phyloP scores from a whole-genome alignment of 2,113 vertebrate species.

The Calonectris borealis region DNA sequence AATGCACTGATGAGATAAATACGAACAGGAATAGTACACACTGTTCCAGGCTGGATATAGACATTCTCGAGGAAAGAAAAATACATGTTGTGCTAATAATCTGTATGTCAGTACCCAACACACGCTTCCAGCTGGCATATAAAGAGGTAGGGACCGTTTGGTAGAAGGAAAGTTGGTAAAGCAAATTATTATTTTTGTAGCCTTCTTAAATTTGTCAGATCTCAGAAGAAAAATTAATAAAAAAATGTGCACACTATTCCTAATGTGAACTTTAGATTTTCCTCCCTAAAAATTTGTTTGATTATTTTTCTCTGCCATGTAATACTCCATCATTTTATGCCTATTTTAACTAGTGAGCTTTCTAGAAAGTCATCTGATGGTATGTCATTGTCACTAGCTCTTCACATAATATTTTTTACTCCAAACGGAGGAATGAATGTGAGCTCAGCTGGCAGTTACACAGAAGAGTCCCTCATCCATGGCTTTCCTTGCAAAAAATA shows the following conservation, averaged over 20 bases:
- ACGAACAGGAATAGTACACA: not conserved
- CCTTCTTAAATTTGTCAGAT: not conserved
- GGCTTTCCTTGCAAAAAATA: not conserved
- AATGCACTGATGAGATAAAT: constrained; percentile 32
- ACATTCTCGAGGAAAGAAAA: not conserved
- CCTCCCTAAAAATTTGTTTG: not conserved
- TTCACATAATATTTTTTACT: not conserved
- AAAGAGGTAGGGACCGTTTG: not conserved
- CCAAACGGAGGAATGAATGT: not conserved
- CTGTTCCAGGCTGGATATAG: constrained; percentile 16
- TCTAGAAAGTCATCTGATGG: not conserved
- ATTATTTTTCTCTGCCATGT: not conserved
- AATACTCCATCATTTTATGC: not conserved
- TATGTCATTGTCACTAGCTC: not conserved
- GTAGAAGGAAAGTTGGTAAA: not conserved
- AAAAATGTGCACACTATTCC: not conserved
- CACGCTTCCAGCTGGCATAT: not conserved
- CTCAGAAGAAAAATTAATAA: not conserved
- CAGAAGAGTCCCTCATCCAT: not conserved
- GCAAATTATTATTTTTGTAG: not conserved
- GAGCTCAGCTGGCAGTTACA: not conserved
- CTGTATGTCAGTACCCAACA: not conserved
- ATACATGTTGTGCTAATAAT: constrained; percentile 4
- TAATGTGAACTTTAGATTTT: not conserved
- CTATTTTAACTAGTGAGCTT: not conserved